phyloP scores from a whole-genome alignment of 2,113 vertebrate genomes.

The Coreoperca whiteheadi region DNA sequence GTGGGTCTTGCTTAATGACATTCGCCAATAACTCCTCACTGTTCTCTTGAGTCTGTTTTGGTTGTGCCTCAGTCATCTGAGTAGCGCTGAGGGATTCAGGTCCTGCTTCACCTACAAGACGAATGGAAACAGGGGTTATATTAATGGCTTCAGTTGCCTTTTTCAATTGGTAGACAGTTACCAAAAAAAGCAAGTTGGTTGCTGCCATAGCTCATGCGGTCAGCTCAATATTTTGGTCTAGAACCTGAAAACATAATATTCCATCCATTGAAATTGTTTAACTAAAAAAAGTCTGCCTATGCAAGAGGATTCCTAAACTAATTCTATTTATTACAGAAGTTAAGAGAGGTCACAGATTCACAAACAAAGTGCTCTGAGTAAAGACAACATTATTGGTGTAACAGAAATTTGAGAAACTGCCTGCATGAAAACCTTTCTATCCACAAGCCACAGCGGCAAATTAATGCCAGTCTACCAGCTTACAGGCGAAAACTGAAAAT shows the following conservation, averaged over 20 bases:
- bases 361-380: neutral
- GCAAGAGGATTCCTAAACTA: neutral
- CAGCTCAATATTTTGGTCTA: neutral
- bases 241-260: neutral
- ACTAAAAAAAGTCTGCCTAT: neutral
- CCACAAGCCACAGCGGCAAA: neutral
- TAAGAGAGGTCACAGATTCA: neutral
- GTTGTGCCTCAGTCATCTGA: slow-evolving; percentile 36
- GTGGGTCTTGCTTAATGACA: slow-evolving; percentile 49
- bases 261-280: neutral
- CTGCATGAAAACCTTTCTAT: neutral
- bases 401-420: neutral
- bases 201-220: neutral
- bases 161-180: neutral
- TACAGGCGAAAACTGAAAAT: neutral
- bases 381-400: neutral
- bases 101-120: slow-evolving; percentile 41
- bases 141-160: neutral
- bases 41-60: slow-evolving; percentile 45
- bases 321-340: neutral
- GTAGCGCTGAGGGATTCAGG: slow-evolving; percentile 8
- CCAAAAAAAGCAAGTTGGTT: neutral
- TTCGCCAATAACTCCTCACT: slow-evolving; percentile 60
- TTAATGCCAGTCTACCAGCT: neutral
- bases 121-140: neutral